Conservation (phyloP, 2,113 vertebrate genomes). For the Xenus cinereus region DNA sequence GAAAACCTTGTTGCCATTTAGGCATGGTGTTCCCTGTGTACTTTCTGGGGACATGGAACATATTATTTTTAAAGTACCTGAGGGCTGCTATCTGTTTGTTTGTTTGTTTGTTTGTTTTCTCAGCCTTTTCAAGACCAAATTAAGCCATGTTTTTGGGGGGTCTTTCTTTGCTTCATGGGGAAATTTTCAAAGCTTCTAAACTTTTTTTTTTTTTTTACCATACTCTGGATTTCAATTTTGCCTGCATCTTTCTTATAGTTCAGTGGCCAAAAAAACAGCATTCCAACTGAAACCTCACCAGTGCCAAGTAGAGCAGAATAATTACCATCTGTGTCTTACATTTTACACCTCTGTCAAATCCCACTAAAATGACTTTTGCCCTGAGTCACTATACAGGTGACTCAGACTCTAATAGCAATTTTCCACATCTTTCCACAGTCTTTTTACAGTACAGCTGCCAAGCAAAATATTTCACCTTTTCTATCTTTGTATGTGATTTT, state of each 20-base stretch:
- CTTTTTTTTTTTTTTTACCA: background rate
- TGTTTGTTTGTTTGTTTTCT: too few species aligned
- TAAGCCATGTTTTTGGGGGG: background rate
- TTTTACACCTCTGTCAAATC: slow-evolving; percentile 43
- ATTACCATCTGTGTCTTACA: slow-evolving; percentile 27
- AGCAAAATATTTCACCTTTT: background rate
- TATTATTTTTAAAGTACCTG: background rate
- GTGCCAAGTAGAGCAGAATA: slow-evolving; percentile 54
- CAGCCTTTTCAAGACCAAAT: background rate
- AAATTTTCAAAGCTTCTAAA: background rate
- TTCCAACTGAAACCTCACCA: slow-evolving; percentile 11
- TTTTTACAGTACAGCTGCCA: background rate
- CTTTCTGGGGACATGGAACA: background rate
- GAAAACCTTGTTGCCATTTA: background rate
- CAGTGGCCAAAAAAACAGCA: background rate
- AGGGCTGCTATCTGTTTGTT: background rate
- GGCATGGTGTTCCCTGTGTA: background rate
- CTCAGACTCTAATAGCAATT: background rate
- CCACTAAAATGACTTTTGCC: slow-evolving; percentile 1
- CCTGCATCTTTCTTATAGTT: background rate
- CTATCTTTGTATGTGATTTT: background rate
- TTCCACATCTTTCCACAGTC: background rate
- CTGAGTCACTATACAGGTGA: background rate
- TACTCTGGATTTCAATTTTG: background rate
- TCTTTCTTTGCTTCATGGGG: background rate